Base-by-base conservation (phyloP, 2,888 invertebrate species). In the Pyrgus malvae region DNA sequence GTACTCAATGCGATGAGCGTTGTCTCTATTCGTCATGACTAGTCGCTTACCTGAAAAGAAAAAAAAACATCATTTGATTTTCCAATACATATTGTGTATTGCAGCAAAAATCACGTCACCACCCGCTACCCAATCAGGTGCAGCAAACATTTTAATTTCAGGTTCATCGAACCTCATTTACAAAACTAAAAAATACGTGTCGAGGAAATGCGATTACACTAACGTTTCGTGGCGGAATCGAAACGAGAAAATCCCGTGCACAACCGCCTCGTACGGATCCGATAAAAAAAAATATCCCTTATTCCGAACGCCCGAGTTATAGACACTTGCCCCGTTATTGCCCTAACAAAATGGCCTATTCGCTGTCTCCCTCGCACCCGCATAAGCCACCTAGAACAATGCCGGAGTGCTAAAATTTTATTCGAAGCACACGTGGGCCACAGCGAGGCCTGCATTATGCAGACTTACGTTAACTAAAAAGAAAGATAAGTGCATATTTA, bases 401-500 rank as follows among this genome's bases (percentile, higher is more conserved):
- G 80, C 80, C 76, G 76, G 76, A 70, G 76, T 76, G 80, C 80
- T 89, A 89, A 90, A 89, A 89, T 88, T 89, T 90, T 90, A 89
- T 88, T 86, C 83, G 78, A 70, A 72, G 75, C 82, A 81, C 89
- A 89, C 88, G 88, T 89, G 88, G 82, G 70, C 70, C 70, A 69
- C 75, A 62, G 62, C 63, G 64, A 72, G 69, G 74, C 76, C 81
- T 83, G 87, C 84, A 88, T 89, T 83, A 90, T 89, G 85, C 86
- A 84, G 78, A 74, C 76, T 80, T 80, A 84, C 82, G 83, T 84
- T 82, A 83, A 82, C 85, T 86, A 87, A 88, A 88, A 88, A 87
- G 85, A 87, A 85, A 86, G 88, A 88, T 88, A 89, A 87, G 81
- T 82, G 81, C 85, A 87, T 89, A 89, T 90, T 89, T 90, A 90